phyloP scores from a whole-genome alignment of 2,888 invertebrate species.

The Nemapogon koenigi region DNA sequence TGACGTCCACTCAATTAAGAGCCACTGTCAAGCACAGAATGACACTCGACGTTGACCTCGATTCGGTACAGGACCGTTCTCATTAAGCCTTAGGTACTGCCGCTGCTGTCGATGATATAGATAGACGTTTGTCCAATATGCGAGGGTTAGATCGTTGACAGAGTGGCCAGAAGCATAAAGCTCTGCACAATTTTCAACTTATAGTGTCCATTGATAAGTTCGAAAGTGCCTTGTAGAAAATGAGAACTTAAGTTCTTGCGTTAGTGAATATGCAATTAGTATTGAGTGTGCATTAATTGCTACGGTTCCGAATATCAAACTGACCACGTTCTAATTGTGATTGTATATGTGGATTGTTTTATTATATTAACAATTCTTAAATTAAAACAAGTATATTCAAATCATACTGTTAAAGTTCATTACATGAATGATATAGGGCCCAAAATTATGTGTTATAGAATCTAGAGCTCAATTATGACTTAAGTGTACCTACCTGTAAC shows the following conservation, averaged over 20 bases:
- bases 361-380: not conserved
- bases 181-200: conserved; percentile 23
- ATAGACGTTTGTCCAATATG: conserved; percentile 37
- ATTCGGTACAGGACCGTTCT: conserved; percentile 48
- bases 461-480: conserved; percentile 24
- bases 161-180: conserved; percentile 18
- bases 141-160: conserved; percentile 37
- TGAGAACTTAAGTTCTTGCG: conserved; percentile 22
- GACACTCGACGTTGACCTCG: conserved; percentile 50
- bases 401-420: too few relatives aligned
- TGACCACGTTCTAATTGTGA: conserved; percentile 22
- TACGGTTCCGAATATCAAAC: conserved; percentile 29
- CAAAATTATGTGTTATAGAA: too few relatives aligned
- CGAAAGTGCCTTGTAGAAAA: conserved; percentile 23
- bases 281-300: conserved; percentile 41
- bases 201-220: conserved; percentile 23
- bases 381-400: too few relatives aligned
- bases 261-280: conserved; percentile 27
- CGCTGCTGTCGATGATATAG: conserved; percentile 34
- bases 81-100: conserved; percentile 47
- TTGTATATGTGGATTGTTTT: not conserved
- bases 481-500: conserved; percentile 20
- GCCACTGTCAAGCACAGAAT: conserved; percentile 42
- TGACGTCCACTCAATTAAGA: conserved; percentile 44
- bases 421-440: too few relatives aligned